A percentile compares a stretch with the other conserved stretches of the same genome.
phyloP scores from a whole-genome alignment of 2,797 vertebrate genomes.

The Forpus xanthops region DNA sequence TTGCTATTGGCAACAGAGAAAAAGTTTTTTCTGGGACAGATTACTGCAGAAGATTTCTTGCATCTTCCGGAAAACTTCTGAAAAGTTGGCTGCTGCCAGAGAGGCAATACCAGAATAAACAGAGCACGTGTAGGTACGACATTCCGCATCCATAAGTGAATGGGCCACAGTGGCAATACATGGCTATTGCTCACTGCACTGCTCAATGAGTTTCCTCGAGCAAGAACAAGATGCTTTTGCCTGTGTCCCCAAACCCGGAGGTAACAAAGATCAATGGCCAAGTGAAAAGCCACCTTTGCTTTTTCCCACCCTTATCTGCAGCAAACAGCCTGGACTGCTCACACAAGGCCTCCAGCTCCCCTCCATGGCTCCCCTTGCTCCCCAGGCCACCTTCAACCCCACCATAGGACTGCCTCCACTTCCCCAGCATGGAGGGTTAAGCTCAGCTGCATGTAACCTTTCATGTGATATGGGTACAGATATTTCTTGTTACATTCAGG shows the following conservation, averaged over 20 bases:
- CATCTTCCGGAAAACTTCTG: not conserved
- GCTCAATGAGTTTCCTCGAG: not conserved
- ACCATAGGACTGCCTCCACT: not conserved
- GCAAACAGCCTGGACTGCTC: not conserved
- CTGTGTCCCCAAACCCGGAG: not conserved
- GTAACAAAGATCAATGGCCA: not conserved
- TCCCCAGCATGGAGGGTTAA: not conserved
- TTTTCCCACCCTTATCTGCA: not conserved
- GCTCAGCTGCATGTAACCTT: not conserved
- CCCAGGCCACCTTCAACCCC: not conserved
- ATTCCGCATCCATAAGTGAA: not conserved
- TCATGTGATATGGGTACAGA: not conserved
- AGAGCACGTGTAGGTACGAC: not conserved
- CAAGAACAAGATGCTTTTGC: not conserved
- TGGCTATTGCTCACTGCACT: not conserved
- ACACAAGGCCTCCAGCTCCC: not conserved
- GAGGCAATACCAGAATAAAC: not conserved
- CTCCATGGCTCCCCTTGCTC: rapidly evolving
- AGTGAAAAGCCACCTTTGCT: not conserved
- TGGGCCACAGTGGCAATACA: not conserved
- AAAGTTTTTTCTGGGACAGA: not conserved
- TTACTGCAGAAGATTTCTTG: not conserved
- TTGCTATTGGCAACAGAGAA: not conserved
- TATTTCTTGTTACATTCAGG: not conserved
- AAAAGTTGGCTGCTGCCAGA: not conserved